A percentile compares a stretch with the other conserved stretches of the same genome.
These are phyloP conservation scores for Cyclophora albipunctata DNA, from an alignment of 2,888 invertebrate genomes.

Conservation along the genomic window DNA sequence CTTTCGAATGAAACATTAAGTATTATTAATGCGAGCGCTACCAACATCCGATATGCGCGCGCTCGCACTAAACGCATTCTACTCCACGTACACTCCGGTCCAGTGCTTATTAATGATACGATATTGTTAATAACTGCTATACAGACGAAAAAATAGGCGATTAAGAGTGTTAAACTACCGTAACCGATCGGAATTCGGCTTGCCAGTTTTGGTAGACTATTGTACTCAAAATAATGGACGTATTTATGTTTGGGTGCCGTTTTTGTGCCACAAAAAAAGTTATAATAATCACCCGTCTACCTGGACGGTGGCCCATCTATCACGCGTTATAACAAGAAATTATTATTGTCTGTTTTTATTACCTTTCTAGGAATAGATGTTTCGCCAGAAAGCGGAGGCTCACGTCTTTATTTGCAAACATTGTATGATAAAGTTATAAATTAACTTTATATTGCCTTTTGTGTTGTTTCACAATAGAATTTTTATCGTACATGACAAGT, in stretches of 20 bases:
- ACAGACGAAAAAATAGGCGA: constrained; percentile 60
- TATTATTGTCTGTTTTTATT: constrained; percentile 47
- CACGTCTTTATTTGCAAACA: constrained; percentile 67
- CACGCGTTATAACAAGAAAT: constrained; percentile 63
- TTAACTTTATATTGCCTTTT: constrained; percentile 24
- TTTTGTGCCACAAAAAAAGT: constrained; percentile 40
- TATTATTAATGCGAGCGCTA: constrained; percentile 49
- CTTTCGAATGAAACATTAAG: constrained; percentile 52
- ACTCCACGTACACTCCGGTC: constrained; percentile 35
- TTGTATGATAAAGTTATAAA: constrained; percentile 34
- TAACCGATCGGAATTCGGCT: constrained; percentile 66
- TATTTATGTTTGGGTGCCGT: constrained; percentile 67
- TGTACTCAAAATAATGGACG: constrained; percentile 58
- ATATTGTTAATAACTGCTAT: constrained; percentile 62
- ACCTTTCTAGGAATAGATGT: constrained; percentile 42
- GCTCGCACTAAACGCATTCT: constrained; percentile 48
- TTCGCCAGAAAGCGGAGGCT: constrained; percentile 39
- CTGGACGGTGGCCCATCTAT: constrained; percentile 60
- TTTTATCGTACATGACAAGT: constrained; percentile 18
- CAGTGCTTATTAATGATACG: constrained; percentile 64
- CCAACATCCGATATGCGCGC: constrained; percentile 40
- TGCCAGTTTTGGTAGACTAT: constrained; percentile 53
- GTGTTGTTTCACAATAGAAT: constrained; percentile 17
- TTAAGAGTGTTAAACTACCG: constrained; percentile 70
- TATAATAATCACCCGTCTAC: constrained; percentile 54